Percentiles rank a stretch among this genome's conserved stretches.
Evolutionary conservation across 2,797 vertebrate genomes (phyloP).

Genomic region (Sebastes flavidus): DNA sequence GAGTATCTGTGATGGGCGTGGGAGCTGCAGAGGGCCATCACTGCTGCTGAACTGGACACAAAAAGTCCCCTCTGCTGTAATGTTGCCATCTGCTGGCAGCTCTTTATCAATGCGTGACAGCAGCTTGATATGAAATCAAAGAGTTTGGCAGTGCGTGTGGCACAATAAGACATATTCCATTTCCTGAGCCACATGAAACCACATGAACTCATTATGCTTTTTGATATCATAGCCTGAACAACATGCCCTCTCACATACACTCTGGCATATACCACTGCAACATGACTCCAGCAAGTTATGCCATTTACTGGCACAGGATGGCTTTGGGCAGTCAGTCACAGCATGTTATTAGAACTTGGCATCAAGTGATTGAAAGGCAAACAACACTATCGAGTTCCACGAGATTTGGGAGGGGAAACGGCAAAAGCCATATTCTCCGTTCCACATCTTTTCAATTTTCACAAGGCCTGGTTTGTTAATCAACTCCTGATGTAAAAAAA

Average conservation of each 20-base stretch:
- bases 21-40: slow-evolving; percentile 26
- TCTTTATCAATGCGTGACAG: slow-evolving; percentile 38
- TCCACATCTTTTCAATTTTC: slow-evolving; percentile 43
- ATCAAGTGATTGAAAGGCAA: slow-evolving; percentile 66
- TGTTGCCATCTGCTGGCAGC: slow-evolving; percentile 80
- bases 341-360: slow-evolving; percentile 65
- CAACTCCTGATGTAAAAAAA: slow-evolving; percentile 37
- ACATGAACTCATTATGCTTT: slow-evolving; percentile 40
- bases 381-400: slow-evolving; percentile 65
- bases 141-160: background rate
- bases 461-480: slow-evolving; percentile 45
- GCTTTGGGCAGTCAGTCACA: slow-evolving; percentile 52
- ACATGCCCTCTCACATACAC: slow-evolving; percentile 44
- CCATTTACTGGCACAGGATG: slow-evolving; percentile 56
- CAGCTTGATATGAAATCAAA: slow-evolving; percentile 8
- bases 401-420: slow-evolving; percentile 22
- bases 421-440: slow-evolving; percentile 17
- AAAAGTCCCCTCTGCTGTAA: slow-evolving; percentile 67
- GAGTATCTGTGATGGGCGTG: slow-evolving; percentile 24
- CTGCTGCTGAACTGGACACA: slow-evolving; percentile 29
- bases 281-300: slow-evolving; percentile 57
- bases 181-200: slow-evolving; percentile 35
- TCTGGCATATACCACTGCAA: slow-evolving; percentile 39
- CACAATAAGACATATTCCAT: slow-evolving; percentile 27
- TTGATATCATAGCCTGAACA: slow-evolving; percentile 41